Evolutionary conservation across 2,888 invertebrate genomes (phyloP).

Genomic region (Troides oblongomaculatus): DNA sequence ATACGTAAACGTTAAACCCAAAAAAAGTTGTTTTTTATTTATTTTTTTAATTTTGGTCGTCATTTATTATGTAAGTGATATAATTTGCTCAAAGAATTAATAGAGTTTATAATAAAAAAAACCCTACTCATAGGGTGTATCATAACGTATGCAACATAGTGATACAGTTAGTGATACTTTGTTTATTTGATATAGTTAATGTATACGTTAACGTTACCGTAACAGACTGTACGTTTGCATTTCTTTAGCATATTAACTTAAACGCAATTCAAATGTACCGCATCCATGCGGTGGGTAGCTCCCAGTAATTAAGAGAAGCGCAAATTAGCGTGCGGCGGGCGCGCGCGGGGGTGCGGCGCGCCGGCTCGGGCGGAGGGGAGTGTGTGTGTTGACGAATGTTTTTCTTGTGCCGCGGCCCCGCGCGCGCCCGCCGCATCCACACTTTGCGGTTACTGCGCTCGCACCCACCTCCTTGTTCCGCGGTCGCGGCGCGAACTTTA

Average conservation of each 20-base stretch:
- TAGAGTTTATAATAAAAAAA: too few relatives aligned
- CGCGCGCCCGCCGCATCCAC: slow-evolving; percentile 22
- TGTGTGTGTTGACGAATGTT: slow-evolving; percentile 42
- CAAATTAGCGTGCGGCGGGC: slow-evolving; percentile 53
- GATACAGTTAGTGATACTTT: too few relatives aligned
- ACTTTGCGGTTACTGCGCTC: slow-evolving; percentile 33
- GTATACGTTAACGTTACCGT: not conserved
- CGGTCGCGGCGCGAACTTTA: slow-evolving; percentile 21
- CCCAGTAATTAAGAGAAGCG: slow-evolving; percentile 60
- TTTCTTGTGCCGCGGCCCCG: slow-evolving; percentile 47
- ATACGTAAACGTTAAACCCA: too few relatives aligned
- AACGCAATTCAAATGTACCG: slow-evolving; percentile 37
- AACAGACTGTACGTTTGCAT: too few relatives aligned
- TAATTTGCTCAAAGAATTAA: too few relatives aligned
- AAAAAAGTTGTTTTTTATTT: too few relatives aligned
- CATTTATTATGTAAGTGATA: too few relatives aligned
- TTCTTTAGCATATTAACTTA: not conserved
- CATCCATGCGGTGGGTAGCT: slow-evolving; percentile 39
- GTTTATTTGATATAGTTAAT: not conserved
- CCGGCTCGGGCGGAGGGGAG: too few relatives aligned
- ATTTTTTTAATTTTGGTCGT: too few relatives aligned
- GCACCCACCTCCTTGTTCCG: slow-evolving; percentile 20
- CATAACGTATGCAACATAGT: too few relatives aligned
- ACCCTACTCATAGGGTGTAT: too few relatives aligned
- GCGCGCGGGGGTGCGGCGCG: too few relatives aligned